These are phyloP conservation scores for Burhinus oedicnemus DNA, from an alignment of 2,113 vertebrate species.

Conservation along the genomic window DNA sequence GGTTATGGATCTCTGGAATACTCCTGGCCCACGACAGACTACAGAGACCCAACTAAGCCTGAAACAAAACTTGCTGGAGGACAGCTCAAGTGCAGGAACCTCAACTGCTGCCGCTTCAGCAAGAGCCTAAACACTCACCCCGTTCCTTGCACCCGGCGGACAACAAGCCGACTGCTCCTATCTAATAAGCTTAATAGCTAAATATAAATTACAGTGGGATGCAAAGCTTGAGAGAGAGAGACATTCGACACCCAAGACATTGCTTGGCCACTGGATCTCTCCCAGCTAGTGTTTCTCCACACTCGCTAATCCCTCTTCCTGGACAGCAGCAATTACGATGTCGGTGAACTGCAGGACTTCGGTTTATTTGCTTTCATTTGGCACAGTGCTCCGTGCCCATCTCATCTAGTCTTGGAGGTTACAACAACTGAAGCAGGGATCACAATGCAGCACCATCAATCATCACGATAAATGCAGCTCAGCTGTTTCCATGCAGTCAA, in stretches of 20 bases:
- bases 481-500: background rate
- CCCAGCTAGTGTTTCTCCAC: constrained; percentile 4
- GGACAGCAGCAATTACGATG: background rate
- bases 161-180: background rate
- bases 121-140: background rate
- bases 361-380: constrained; percentile 12
- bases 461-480: background rate
- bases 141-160: background rate
- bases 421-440: background rate
- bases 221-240: background rate
- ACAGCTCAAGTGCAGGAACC: background rate
- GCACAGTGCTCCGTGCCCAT: background rate
- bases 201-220: constrained; percentile 49
- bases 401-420: background rate
- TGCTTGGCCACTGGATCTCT: background rate
- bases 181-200: constrained; percentile 14
- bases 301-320: constrained; percentile 46
- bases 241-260: constrained; percentile 13
- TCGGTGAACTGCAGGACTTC: background rate
- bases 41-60: background rate
- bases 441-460: background rate
- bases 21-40: background rate
- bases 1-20: background rate
- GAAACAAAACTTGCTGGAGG: background rate
- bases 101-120: background rate